Base-by-base conservation (phyloP, 2,888 invertebrate genomes). In the Heliconius hortense region DNA sequence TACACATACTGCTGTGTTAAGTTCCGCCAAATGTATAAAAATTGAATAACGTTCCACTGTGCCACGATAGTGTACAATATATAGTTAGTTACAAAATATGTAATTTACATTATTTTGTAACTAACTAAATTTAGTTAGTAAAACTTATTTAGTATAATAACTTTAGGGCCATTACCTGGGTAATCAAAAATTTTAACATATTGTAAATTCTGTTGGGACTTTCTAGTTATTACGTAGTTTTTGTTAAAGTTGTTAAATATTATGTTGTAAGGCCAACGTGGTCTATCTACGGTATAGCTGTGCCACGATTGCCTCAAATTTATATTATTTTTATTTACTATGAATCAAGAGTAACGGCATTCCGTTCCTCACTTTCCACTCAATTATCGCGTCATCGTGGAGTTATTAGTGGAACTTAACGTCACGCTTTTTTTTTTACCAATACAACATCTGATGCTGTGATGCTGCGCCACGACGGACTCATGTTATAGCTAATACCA, bases 131-230 rank as follows among this genome's bases (percentile, higher is more conserved):
- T 10, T 35, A 35, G 35, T 64, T n/a, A n/a, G 64, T 53, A n/a
- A 68, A 53, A 53, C 26, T 53, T 53, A 28, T 68, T 68, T 53
- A 53, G 28, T 28, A 28, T 28, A 59, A 48, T 48, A 59, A 66
- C 64, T 63, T 31, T 63, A 24, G 35, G 35, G 8, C 0, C 64
- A 35, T 64, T 64, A 64, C 39, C 15, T 21, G 59, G 67, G 59
- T 66, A 43, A 70, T 66, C 66, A 71, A 75, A 71, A 75, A 53
- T 71, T 66, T 71, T n/a, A n/a, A 31, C 35, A 43, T 59, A 56
- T 10, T n/a, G 21, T 70, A 28, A 64, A 60, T 71, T 62, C 18
- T 39, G 35, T 70, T 63, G 21, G 43, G 26, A 75, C 39, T 75
- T 66, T 59, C 39, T 64, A 64, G 11, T 24, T 24, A 1, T 59